Conservation (phyloP, 2,888 invertebrate species). For the Hemistola chrysoprasaria region DNA sequence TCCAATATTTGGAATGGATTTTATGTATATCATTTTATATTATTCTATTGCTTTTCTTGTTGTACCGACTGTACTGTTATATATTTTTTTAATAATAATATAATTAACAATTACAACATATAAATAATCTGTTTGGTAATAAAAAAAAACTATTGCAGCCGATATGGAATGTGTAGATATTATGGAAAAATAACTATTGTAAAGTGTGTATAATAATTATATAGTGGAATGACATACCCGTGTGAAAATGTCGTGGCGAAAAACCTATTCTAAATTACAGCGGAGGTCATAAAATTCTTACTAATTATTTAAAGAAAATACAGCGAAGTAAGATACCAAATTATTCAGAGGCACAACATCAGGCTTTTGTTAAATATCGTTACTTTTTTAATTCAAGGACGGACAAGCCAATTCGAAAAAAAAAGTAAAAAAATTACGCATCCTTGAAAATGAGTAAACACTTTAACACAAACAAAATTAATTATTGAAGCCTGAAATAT, state of each 20-base stretch:
- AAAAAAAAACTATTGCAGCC: conserved; percentile 68
- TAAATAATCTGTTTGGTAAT: conserved; percentile 38
- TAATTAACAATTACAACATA: conserved; percentile 34
- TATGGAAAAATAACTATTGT: conserved; percentile 40
- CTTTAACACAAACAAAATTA: too few species aligned
- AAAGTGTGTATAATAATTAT: conserved; percentile 23
- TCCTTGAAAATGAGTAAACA: too few species aligned
- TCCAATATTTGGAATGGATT: conserved; percentile 4
- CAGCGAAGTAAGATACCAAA: conserved; percentile 56
- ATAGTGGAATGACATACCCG: conserved; percentile 62
- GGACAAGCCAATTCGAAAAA: conserved; percentile 60
- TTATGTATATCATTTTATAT: too few species aligned
- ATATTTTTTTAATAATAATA: conserved; percentile 32
- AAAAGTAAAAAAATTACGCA: too few species aligned
- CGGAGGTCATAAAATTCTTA: too few species aligned
- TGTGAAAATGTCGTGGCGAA: conserved; percentile 27
- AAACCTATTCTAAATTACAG: too few species aligned
- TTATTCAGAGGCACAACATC: conserved; percentile 66
- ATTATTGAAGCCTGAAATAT: background rate
- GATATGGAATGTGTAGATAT: conserved; percentile 63
- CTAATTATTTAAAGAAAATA: too few species aligned
- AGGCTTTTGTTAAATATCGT: conserved; percentile 54
- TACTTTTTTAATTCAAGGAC: conserved; percentile 52
- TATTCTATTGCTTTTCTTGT: too few species aligned
- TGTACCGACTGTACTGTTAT: conserved; percentile 28